phyloP scores from a whole-genome alignment of 2,113 vertebrate genomes.

The Onychostoma macrolepis region DNA sequence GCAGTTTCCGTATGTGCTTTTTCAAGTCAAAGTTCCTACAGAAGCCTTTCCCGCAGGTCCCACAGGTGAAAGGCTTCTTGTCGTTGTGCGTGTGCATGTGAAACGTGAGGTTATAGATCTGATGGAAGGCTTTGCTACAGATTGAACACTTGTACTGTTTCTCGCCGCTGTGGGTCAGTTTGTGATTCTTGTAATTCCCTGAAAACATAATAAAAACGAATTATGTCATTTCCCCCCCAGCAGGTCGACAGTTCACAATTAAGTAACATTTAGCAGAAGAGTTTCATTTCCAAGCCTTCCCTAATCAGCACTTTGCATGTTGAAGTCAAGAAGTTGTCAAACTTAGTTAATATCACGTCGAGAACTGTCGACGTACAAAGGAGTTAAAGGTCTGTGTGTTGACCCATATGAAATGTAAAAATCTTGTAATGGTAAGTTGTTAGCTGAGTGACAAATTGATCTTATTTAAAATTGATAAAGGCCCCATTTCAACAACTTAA shows the following conservation, averaged over 20 bases:
- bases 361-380: conserved; percentile 73
- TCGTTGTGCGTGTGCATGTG: conserved; percentile 95
- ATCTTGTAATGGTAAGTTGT: conserved; percentile 71
- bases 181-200: conserved; percentile 88
- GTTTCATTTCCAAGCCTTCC: conserved; percentile 67
- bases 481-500: not conserved
- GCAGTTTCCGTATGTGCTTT: conserved; percentile 90
- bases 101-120: conserved; percentile 90
- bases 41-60: conserved; percentile 89
- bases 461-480: not conserved
- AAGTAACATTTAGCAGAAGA: conserved; percentile 58
- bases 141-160: conserved; percentile 91
- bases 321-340: conserved; percentile 90
- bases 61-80: conserved; percentile 90
- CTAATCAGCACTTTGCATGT: conserved; percentile 76
- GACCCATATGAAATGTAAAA: conserved; percentile 81
- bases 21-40: conserved; percentile 93
- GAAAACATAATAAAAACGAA: conserved; percentile 54
- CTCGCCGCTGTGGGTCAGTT: conserved; percentile 90
- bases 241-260: conserved; percentile 66
- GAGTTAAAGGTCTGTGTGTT: conserved; percentile 74
- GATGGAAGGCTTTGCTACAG: conserved; percentile 92
- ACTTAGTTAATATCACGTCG: conserved; percentile 84
- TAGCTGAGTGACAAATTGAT: conserved; percentile 71
- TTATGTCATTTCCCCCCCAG: not conserved